Conservation (phyloP, 2,888 invertebrate genomes). For the Diaprepes abbreviatus region DNA sequence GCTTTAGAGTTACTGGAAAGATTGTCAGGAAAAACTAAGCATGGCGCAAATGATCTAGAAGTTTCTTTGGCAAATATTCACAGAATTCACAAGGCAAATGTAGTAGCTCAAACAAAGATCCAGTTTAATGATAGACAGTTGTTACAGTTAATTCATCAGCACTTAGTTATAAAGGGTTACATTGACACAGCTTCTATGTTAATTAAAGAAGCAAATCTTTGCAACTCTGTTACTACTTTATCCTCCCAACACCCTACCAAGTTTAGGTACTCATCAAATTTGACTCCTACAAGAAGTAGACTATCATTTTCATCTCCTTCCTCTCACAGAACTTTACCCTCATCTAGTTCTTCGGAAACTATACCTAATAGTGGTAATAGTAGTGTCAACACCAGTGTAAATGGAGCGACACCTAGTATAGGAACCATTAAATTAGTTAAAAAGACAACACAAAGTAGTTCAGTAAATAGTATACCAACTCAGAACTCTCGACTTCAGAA, state of each 20-base stretch:
- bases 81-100: conserved; percentile 82
- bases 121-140: conserved; percentile 95
- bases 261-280: conserved; percentile 68
- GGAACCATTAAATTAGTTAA: conserved; percentile 43
- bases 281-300: conserved; percentile 70
- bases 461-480: conserved; percentile 48
- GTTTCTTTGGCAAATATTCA: conserved; percentile 91
- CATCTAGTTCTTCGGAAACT: conserved; percentile 28
- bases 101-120: conserved; percentile 96
- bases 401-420: conserved; percentile 26
- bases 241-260: conserved; percentile 64
- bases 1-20: conserved; percentile 91
- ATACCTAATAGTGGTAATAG: conserved; percentile 12
- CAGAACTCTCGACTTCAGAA: conserved; percentile 68
- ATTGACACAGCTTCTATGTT: conserved; percentile 80
- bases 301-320: conserved; percentile 34
- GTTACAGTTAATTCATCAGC: conserved; percentile 91
- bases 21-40: conserved; percentile 91
- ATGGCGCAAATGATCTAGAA: conserved; percentile 83
- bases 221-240: conserved; percentile 69
- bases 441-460: conserved; percentile 20
- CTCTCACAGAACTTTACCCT: conserved; percentile 23
- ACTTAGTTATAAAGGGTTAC: conserved; percentile 84
- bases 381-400: conserved; percentile 21
- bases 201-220: conserved; percentile 82